Conservation (phyloP, 35 echinoderm and acorn worm species). For the Acanthaster planci region DNA sequence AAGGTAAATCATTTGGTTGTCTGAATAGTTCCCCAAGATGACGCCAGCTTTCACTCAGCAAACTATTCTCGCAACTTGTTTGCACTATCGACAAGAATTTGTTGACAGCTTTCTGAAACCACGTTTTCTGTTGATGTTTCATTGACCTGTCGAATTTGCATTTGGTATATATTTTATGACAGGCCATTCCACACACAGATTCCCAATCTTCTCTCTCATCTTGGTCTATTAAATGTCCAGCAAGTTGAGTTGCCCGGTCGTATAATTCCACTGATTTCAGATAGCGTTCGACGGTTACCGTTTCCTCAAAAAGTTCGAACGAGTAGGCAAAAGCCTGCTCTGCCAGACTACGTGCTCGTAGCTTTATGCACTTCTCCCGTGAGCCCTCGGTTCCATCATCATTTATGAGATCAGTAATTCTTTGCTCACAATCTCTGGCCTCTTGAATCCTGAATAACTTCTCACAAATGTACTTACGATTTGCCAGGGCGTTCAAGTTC, state of each 20-base stretch:
- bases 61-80: not conserved
- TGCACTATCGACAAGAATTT: not conserved
- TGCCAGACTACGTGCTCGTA: not conserved
- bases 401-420: not conserved
- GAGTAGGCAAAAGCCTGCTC: not conserved
- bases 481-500: conserved; percentile 23
- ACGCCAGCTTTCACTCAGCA: not conserved
- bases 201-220: not conserved
- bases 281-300: not conserved
- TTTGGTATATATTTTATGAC: not conserved
- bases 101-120: not conserved
- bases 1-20: not conserved
- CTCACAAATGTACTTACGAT: conserved; percentile 2
- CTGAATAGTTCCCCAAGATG: not conserved
- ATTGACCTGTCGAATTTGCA: not conserved
- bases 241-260: not conserved
- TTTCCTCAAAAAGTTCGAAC: not conserved
- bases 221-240: not conserved
- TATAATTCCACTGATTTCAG: not conserved
- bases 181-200: not conserved
- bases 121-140: not conserved
- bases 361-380: not conserved
- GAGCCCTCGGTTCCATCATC: not conserved
- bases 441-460: not conserved
- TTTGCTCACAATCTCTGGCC: not conserved